Percentiles rank a stretch among this genome's conserved stretches.
Evolutionary conservation across 2,888 invertebrate species (phyloP).

Genomic region (Erannis defoliaria): DNA sequence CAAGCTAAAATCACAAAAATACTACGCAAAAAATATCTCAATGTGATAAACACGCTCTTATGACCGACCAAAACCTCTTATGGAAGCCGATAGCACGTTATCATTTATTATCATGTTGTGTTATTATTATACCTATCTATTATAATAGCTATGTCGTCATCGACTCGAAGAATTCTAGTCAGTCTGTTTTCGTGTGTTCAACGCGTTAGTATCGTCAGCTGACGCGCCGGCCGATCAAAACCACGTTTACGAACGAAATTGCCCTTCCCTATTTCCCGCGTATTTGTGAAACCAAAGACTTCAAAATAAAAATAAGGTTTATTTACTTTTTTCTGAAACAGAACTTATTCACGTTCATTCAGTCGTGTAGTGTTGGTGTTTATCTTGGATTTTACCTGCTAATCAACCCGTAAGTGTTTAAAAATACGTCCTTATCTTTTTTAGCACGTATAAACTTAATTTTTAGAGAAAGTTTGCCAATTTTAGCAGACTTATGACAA

Average conservation of each 20-base stretch:
- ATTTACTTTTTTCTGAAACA: constrained; percentile 13
- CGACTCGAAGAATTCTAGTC: constrained; percentile 20
- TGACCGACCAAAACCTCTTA: constrained; percentile 26
- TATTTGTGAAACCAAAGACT: constrained; percentile 20
- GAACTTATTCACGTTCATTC: constrained; percentile 8
- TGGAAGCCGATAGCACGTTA: constrained; percentile 36
- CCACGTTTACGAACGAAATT: constrained; percentile 10
- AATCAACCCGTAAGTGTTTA: constrained; percentile 14
- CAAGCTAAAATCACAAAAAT: not conserved
- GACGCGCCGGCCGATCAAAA: not conserved
- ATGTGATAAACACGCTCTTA: constrained; percentile 26
- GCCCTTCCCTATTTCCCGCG: constrained; percentile 19
- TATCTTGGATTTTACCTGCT: constrained; percentile 18
- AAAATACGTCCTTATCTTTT: constrained; percentile 1
- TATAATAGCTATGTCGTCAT: constrained; percentile 30
- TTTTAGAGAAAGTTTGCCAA: constrained; percentile 21
- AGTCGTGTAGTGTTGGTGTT: constrained; percentile 15
- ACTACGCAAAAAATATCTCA: constrained; percentile 14
- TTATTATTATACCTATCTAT: constrained; percentile 28
- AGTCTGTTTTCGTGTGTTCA: constrained; percentile 17
- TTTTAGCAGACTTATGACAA: not conserved
- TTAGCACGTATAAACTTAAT: not conserved
- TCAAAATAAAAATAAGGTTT: constrained; percentile 17
- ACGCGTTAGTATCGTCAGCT: constrained; percentile 9
- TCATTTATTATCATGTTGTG: constrained; percentile 40